Conservation (phyloP, 2,888 invertebrate genomes). For the Cephus spinipes region DNA sequence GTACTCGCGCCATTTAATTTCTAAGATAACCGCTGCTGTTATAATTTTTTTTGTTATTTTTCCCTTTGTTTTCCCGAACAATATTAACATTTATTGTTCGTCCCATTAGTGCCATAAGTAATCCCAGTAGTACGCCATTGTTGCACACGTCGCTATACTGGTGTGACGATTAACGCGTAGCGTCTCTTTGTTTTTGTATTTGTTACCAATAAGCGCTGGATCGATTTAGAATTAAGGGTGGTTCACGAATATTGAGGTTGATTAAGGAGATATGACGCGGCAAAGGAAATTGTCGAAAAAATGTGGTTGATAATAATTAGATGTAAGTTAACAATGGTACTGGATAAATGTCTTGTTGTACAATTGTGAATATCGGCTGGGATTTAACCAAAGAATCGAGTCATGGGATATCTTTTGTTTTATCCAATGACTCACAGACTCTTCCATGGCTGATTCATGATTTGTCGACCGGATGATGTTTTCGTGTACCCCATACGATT, state of each 20-base stretch:
- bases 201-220: not conserved
- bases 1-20: not conserved
- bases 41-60: not conserved
- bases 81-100: constrained; percentile 35
- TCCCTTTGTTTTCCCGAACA: not conserved
- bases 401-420: not conserved
- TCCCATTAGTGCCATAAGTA: constrained; percentile 49
- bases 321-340: constrained; percentile 20
- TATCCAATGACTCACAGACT: not conserved
- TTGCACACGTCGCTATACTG: not conserved
- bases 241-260: not conserved
- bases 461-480: not conserved
- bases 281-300: not conserved
- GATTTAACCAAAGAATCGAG: not conserved
- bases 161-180: not conserved
- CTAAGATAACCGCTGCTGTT: not conserved
- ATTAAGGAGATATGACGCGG: not conserved
- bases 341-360: not conserved
- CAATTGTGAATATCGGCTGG: not conserved
- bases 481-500: constrained; percentile 2
- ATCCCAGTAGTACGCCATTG: not conserved
- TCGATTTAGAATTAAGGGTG: not conserved
- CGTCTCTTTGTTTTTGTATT: not conserved
- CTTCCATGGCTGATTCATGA: not conserved
- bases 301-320: constrained; percentile 37